These are phyloP conservation scores for Drosophila nasuta DNA, from an alignment of 1,140 invertebrate species.

Conservation along the genomic window DNA sequence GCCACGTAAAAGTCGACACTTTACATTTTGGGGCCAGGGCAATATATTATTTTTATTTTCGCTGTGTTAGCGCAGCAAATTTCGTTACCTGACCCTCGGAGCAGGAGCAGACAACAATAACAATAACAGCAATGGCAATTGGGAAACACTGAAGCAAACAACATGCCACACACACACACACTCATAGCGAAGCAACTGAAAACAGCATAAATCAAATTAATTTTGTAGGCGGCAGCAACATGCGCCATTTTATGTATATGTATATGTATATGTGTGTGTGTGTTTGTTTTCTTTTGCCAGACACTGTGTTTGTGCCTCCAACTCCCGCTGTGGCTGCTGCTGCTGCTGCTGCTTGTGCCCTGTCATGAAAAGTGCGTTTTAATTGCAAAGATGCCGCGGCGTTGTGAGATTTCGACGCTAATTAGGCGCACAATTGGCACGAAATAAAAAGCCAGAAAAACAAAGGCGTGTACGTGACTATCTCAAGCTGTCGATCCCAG, in stretches of 20 bases:
- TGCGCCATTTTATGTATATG: constrained; percentile 66
- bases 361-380: constrained; percentile 73
- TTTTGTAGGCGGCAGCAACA: constrained; percentile 71
- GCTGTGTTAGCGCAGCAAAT: constrained; percentile 70
- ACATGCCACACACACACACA: constrained; percentile 50
- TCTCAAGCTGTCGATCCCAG: constrained; percentile 76
- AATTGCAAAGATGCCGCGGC: constrained; percentile 77
- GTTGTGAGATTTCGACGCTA: constrained; percentile 67
- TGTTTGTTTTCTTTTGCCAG: constrained; percentile 23
- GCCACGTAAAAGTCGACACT: constrained; percentile 78
- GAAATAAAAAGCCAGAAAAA: constrained; percentile 79
- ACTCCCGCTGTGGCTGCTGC: neutral
- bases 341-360: too few relatives aligned
- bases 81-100: constrained; percentile 61
- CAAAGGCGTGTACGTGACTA: constrained; percentile 76
- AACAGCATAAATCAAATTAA: constrained; percentile 82
- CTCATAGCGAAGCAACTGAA: constrained; percentile 17
- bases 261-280: constrained; percentile 15
- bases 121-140: constrained; percentile 20
- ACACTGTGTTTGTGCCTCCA: neutral
- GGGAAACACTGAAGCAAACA: constrained; percentile 40
- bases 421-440: constrained; percentile 81
- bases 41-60: constrained; percentile 80
- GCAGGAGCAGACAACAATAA: constrained; percentile 9
- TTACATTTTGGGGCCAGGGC: constrained; percentile 72